Conservation (phyloP, 2,113 vertebrate genomes). For the Periophthalmodon schlosseri region DNA sequence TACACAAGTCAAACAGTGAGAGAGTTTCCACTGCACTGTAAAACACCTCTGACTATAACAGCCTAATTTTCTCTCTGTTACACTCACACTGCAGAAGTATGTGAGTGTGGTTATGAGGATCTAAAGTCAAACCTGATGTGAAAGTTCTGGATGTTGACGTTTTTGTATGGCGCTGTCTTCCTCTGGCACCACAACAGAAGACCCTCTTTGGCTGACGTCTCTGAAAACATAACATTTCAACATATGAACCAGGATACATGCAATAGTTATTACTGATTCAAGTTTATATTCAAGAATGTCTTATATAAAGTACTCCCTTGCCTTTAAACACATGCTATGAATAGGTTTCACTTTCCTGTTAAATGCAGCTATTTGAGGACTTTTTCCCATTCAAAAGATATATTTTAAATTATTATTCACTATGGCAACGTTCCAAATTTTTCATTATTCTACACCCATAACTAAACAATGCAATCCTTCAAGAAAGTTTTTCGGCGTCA, state of each 20-base stretch:
- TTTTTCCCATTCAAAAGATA: too few relatives aligned
- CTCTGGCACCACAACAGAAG: conserved; percentile 98
- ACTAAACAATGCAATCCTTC: too few relatives aligned
- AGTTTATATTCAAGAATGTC: background rate
- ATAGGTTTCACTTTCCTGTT: too few relatives aligned
- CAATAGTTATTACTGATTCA: background rate
- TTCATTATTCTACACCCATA: too few relatives aligned
- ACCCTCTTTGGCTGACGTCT: conserved; percentile 98
- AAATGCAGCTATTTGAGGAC: too few relatives aligned
- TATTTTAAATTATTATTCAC: too few relatives aligned
- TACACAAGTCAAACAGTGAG: conserved; percentile 5
- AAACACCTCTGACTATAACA: background rate
- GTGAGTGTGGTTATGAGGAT: background rate
- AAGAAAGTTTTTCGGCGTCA: too few relatives aligned
- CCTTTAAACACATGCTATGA: background rate
- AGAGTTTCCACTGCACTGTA: background rate
- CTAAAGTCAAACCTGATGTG: conserved; percentile 88
- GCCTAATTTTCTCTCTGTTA: background rate
- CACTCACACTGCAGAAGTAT: background rate
- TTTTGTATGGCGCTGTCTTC: conserved; percentile 98
- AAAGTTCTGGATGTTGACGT: conserved; percentile 99
- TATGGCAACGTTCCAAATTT: too few relatives aligned
- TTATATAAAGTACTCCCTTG: background rate
- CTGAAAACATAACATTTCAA: conserved; percentile 66
- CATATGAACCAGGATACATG: background rate